Conservation (phyloP, 2,888 invertebrate species). For the Luffia ferchaultella region DNA sequence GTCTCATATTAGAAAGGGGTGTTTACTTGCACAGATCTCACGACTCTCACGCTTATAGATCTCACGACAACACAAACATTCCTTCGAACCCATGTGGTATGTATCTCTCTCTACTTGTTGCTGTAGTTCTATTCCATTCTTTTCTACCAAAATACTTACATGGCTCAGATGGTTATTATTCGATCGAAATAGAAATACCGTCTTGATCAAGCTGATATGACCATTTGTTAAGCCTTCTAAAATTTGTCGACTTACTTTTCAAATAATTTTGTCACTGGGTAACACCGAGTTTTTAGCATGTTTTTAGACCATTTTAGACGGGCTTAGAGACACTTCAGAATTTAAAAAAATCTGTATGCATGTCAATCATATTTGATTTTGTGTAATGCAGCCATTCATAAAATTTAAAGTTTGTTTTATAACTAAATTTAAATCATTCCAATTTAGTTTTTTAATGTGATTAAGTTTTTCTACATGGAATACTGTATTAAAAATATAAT, state of each 20-base stretch:
- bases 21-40: constrained; percentile 22
- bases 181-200: neutral
- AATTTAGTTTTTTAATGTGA: too few relatives aligned
- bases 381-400: too few relatives aligned
- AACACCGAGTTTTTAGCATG: constrained; percentile 2
- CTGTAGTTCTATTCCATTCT: constrained; percentile 46
- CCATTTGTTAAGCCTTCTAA: neutral
- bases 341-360: too few relatives aligned
- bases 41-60: constrained; percentile 20
- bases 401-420: too few relatives aligned
- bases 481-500: too few relatives aligned
- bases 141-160: neutral
- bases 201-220: neutral
- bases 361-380: too few relatives aligned
- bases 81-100: constrained; percentile 34
- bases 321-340: too few relatives aligned
- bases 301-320: too few relatives aligned
- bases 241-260: neutral
- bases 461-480: too few relatives aligned
- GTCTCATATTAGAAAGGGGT: constrained; percentile 34
- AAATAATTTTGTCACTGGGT: constrained; percentile 5
- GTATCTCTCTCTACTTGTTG: constrained; percentile 47
- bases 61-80: constrained; percentile 45
- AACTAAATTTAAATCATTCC: too few relatives aligned
- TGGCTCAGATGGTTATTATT: neutral